These are phyloP conservation scores for Ephestia elutella DNA, from an alignment of 1,140 invertebrate species.

Conservation along the genomic window DNA sequence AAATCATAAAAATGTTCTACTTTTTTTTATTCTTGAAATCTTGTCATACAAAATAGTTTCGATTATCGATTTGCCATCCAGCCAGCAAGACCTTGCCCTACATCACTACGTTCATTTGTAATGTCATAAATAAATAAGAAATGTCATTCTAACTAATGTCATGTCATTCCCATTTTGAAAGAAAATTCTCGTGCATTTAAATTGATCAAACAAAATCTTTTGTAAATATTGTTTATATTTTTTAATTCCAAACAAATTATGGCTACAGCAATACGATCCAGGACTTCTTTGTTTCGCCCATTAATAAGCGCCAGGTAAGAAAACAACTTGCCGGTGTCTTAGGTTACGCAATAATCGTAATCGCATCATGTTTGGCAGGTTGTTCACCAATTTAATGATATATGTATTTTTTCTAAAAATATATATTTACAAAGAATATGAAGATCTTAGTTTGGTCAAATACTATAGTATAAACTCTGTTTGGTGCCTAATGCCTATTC, in stretches of 20 bases:
- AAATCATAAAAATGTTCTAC: too few relatives aligned
- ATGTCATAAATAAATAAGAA: too few relatives aligned
- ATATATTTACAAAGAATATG: too few relatives aligned
- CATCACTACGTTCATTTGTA: too few relatives aligned
- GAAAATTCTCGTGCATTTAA: neutral
- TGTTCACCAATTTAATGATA: neutral
- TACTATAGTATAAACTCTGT: too few relatives aligned
- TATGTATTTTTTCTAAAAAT: slow-evolving; percentile 8
- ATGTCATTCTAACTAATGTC: too few relatives aligned
- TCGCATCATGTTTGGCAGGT: neutral
- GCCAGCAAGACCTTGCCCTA: too few relatives aligned
- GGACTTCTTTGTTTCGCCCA: neutral
- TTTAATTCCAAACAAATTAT: neutral
- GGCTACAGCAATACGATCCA: neutral
- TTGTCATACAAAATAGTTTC: too few relatives aligned
- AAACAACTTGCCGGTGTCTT: neutral
- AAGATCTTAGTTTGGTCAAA: too few relatives aligned
- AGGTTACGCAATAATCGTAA: neutral
- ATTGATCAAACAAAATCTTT: slow-evolving; percentile 6
- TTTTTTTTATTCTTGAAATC: too few relatives aligned
- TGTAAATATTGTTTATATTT: slow-evolving; percentile 22
- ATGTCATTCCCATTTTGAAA: neutral
- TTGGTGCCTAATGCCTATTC: too few relatives aligned
- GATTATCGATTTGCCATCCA: neutral
- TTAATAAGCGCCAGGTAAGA: neutral